Evolutionary conservation across 2,888 invertebrate genomes (phyloP), one percentile per base, ranked within the genome.

Genomic region (Isoperla grammatica): DNA sequence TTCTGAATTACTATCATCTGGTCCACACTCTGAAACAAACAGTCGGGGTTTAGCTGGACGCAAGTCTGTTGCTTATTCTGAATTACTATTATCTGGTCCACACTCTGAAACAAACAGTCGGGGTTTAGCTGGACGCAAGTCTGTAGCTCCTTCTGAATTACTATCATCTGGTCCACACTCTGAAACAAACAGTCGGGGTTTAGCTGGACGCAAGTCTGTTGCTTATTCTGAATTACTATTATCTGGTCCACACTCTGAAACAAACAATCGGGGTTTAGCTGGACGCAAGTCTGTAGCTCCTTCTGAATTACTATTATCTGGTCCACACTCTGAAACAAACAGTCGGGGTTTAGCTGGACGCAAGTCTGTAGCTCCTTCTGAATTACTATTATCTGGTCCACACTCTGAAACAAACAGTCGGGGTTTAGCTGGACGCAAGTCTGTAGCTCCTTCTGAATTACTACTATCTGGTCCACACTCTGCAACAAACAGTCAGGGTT

Each of bases 91-190:
- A 95, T 80, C 69, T 87, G 86, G 70, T 94, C 92, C 56, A 91
- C 82, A 71, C 87, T 85, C 88, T 88, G 74, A 12, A 72, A 62
- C 65, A 49, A 61, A 13, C n/a, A n/a, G n/a, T n/a, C n/a, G n/a
- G n/a, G n/a, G n/a, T n/a, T n/a, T n/a, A n/a, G n/a, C n/a, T 85
- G 82, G 4, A 96, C 92, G 56, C 88, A 87, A 62, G 82, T 75
- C 73, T 95, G 93, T 59, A 95, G 75, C 73, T 95, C 95, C 73
- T 93, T 94, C 76, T 95, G 95, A 58, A 93, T 88, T 71, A 88
- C 83, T 40, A 87, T 82, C 69, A 95, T 80, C 69, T 87, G 86
- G 70, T 94, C 92, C 56, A 91, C 82, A 71, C 87, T 85, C 88
- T 88, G 74, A n/a, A n/a, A n/a, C n/a, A n/a, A n/a, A n/a, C n/a